Evolutionary conservation across 2,888 invertebrate species (phyloP).

Genomic region (Baronia brevicornis): DNA sequence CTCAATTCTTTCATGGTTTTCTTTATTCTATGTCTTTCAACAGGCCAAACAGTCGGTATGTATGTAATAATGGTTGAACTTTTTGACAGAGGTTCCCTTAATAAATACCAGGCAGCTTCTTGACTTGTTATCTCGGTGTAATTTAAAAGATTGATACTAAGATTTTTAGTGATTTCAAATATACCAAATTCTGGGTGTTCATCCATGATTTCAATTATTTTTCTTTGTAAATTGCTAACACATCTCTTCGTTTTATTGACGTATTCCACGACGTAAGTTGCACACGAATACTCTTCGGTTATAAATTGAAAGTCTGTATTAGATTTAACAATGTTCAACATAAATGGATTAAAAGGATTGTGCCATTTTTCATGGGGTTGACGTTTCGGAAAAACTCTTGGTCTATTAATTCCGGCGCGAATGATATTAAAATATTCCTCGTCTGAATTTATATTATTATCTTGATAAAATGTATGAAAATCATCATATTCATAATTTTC

Average conservation of each 20-base stretch:
- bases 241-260: conserved; percentile 40
- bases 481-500: conserved; percentile 23
- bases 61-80: conserved; percentile 16
- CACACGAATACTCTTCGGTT: conserved; percentile 44
- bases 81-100: conserved; percentile 23
- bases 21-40: conserved; percentile 30
- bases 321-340: conserved; percentile 31
- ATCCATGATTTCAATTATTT: conserved; percentile 31
- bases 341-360: conserved; percentile 44
- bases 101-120: conserved; percentile 34
- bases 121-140: conserved; percentile 29
- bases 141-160: conserved; percentile 21
- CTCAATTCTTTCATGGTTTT: conserved; percentile 31
- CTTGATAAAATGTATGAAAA: conserved; percentile 22
- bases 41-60: conserved; percentile 27
- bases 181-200: conserved; percentile 27
- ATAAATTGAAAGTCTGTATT: conserved; percentile 43
- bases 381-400: conserved; percentile 37
- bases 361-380: conserved; percentile 37
- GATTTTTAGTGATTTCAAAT: conserved; percentile 21
- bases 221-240: conserved; percentile 34
- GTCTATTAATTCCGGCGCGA: conserved; percentile 33
- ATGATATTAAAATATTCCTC: conserved; percentile 23
- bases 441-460: conserved; percentile 28
- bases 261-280: conserved; percentile 42